Percentiles rank a stretch among this genome's conserved stretches.
Evolutionary conservation across 2,797 vertebrate genomes (phyloP).

Genomic region (Hippopotamyrus pictus): DNA sequence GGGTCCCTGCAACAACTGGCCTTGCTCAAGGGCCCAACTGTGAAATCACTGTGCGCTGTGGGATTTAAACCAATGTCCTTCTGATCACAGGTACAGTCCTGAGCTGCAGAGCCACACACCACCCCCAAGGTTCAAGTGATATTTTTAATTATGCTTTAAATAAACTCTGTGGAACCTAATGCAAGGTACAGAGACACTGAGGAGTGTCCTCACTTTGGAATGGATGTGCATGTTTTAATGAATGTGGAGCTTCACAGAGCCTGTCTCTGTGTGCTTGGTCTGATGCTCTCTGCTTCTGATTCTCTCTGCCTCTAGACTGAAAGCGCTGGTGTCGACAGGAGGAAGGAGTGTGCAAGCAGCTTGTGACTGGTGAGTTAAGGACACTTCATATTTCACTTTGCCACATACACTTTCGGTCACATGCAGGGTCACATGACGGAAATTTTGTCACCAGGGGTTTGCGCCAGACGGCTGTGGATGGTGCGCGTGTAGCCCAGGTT

Average conservation of each 20-base stretch:
- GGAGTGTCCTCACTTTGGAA: not conserved
- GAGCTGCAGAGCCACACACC: not conserved
- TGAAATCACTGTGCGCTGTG: not conserved
- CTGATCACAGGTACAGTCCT: not conserved
- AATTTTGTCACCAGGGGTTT: not conserved
- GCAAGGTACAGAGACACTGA: not conserved
- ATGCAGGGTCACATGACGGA: not conserved
- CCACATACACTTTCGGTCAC: not conserved
- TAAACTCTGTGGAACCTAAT: not conserved
- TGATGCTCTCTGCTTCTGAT: not conserved
- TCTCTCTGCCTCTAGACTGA: constrained; percentile 67
- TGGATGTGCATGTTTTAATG: not conserved
- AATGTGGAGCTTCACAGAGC: not conserved
- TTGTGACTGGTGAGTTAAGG: constrained; percentile 87
- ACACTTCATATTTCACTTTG: not conserved
- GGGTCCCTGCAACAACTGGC: not conserved
- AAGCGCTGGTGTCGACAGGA: constrained; percentile 90
- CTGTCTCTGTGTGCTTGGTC: not conserved
- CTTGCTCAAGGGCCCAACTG: not conserved
- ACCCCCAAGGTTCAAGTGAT: not conserved
- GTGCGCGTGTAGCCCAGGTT: not conserved
- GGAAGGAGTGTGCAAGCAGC: constrained; percentile 95
- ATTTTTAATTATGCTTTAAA: not conserved
- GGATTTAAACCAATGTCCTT: not conserved
- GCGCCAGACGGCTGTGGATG: not conserved